A percentile compares a stretch with the other conserved stretches of the same genome.
Evolutionary conservation across 2,888 invertebrate species (phyloP).

Genomic region (Amitus sp.): DNA sequence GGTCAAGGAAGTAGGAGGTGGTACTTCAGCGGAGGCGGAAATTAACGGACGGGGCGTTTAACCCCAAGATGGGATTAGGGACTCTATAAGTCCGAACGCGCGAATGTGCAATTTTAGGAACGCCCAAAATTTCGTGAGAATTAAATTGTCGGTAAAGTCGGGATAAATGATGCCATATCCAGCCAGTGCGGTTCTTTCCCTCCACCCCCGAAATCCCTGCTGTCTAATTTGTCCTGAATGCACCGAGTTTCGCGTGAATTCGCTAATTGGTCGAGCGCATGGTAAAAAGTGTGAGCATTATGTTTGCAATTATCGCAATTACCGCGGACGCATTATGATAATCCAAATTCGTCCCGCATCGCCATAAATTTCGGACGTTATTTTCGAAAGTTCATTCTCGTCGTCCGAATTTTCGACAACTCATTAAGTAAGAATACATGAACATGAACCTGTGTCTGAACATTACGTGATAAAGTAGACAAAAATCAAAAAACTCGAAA

Average conservation of each 20-base stretch:
- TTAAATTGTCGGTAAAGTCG: slow-evolving; percentile 39
- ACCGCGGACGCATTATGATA: neutral
- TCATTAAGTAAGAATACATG: no score
- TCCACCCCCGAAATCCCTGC: slow-evolving; percentile 27
- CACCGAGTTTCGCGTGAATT: slow-evolving; percentile 28
- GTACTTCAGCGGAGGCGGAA: slow-evolving; percentile 29
- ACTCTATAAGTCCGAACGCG: slow-evolving; percentile 56
- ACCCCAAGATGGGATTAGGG: slow-evolving; percentile 47
- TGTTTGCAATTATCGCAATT: neutral
- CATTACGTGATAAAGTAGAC: no score
- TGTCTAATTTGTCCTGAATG: slow-evolving; percentile 34
- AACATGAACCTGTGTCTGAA: no score
- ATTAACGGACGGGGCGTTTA: slow-evolving; percentile 43
- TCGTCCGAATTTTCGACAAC: no score
- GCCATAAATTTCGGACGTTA: neutral
- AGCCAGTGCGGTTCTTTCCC: no score
- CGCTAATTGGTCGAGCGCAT: slow-evolving; percentile 23
- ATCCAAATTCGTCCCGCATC: neutral
- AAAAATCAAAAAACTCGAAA: no score
- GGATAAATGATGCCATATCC: slow-evolving; percentile 35
- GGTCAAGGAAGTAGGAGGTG: no score
- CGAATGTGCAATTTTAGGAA: slow-evolving; percentile 53
- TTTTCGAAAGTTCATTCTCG: neutral
- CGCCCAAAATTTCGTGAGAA: slow-evolving; percentile 42
- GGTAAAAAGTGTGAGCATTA: slow-evolving; percentile 13